These are phyloP conservation scores for Hippoglossus stenolepis DNA, from an alignment of 2,113 vertebrate species.

Conservation along the genomic window DNA sequence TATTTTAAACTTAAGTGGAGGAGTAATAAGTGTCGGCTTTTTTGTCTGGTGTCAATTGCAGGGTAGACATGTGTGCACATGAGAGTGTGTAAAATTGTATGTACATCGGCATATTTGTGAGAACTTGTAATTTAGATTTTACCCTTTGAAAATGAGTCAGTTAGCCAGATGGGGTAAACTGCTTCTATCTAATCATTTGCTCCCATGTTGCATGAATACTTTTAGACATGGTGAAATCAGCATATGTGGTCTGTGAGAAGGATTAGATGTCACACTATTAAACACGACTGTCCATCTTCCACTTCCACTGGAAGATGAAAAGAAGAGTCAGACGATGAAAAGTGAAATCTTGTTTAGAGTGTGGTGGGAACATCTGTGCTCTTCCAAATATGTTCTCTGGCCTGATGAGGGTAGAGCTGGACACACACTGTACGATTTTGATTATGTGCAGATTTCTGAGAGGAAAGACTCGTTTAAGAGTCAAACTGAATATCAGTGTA, in stretches of 20 bases:
- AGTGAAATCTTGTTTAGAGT: neutral
- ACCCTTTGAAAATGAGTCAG: neutral
- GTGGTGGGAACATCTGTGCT: neutral
- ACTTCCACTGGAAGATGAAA: neutral
- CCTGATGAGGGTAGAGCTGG: neutral
- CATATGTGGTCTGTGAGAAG: no score
- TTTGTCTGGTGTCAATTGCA: conserved; percentile 2
- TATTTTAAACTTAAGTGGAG: conserved; percentile 21
- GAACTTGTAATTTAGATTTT: neutral
- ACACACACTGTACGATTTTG: no score
- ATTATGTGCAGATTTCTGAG: no score
- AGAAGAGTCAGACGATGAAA: neutral
- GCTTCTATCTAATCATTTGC: neutral
- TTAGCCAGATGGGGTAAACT: neutral
- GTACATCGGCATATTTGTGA: neutral
- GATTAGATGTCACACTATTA: neutral
- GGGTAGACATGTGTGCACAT: neutral
- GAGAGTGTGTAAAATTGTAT: neutral
- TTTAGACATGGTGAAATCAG: no score
- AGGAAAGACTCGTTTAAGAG: no score
- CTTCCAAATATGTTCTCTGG: neutral
- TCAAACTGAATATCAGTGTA: no score
- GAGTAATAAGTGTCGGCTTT: conserved; percentile 7
- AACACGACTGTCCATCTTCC: neutral
- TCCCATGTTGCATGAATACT: neutral